Conservation (phyloP, 2,113 vertebrate genomes). For the Albula goreensis region DNA sequence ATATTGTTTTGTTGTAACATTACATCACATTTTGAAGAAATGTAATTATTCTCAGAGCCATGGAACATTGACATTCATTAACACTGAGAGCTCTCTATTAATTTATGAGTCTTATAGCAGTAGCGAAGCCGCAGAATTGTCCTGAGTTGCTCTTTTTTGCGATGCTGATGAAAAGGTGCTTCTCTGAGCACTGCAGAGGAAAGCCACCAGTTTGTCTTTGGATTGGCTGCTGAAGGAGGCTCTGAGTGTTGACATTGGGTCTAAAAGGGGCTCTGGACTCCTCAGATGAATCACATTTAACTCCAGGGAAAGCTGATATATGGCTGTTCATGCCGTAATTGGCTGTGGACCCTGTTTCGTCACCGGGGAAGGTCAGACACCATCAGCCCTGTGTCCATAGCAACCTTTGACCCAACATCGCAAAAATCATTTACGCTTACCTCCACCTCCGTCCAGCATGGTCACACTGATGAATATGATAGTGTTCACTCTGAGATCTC, state of each 20-base stretch:
- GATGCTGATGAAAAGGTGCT: too few relatives aligned
- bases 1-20: too few relatives aligned
- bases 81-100: too few relatives aligned
- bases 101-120: too few relatives aligned
- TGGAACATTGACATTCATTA: too few relatives aligned
- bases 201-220: too few relatives aligned
- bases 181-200: too few relatives aligned
- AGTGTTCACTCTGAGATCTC: not conserved
- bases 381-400: not conserved
- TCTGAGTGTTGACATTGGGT: not conserved
- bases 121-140: too few relatives aligned
- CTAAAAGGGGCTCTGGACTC: not conserved
- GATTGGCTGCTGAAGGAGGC: not conserved
- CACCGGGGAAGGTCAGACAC: not conserved
- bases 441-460: not conserved
- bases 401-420: not conserved
- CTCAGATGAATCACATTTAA: not conserved
- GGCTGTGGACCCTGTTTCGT: constrained; percentile 16
- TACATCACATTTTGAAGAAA: too few relatives aligned
- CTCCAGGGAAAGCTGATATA: constrained; percentile 20
- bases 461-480: not conserved
- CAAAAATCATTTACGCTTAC: not conserved
- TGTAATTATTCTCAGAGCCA: too few relatives aligned
- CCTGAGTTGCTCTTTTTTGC: too few relatives aligned
- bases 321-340: constrained; percentile 19